phyloP scores from a whole-genome alignment of 2,888 invertebrate species.

The Eristalis pertinax region DNA sequence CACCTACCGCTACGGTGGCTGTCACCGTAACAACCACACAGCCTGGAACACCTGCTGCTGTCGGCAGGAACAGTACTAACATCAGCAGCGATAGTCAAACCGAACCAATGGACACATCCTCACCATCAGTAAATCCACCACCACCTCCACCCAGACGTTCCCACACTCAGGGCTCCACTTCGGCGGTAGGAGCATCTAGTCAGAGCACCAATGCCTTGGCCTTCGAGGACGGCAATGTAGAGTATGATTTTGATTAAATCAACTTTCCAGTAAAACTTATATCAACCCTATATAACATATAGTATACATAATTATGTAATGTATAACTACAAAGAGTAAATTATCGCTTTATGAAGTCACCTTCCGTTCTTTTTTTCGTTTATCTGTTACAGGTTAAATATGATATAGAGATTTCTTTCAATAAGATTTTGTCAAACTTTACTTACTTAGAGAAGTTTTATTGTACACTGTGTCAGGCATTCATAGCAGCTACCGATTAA shows the following conservation, averaged over 20 bases:
- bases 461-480: constrained; percentile 4
- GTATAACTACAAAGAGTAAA: constrained; percentile 60
- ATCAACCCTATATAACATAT: constrained; percentile 35
- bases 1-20: constrained; percentile 73
- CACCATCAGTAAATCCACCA: constrained; percentile 67
- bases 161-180: constrained; percentile 47
- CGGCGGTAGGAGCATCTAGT: constrained; percentile 64
- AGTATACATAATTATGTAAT: constrained; percentile 61
- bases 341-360: constrained; percentile 70
- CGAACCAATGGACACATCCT: constrained; percentile 56
- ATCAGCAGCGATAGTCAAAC: constrained; percentile 26
- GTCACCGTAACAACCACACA: constrained; percentile 68
- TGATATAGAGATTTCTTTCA: constrained; percentile 16
- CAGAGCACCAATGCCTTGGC: constrained; percentile 77
- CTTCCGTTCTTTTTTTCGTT: constrained; percentile 42
- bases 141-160: constrained; percentile 52
- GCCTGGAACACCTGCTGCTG: constrained; percentile 42
- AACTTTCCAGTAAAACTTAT: constrained; percentile 24
- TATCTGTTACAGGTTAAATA: constrained; percentile 43
- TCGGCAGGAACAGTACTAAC: constrained; percentile 30
- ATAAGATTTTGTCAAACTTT: constrained; percentile 1
- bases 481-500: background rate
- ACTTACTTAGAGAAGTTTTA: background rate
- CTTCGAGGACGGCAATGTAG: constrained; percentile 80
- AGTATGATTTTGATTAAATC: constrained; percentile 75